Conservation (phyloP, 2,888 invertebrate species). For the Rhingia campestris region DNA sequence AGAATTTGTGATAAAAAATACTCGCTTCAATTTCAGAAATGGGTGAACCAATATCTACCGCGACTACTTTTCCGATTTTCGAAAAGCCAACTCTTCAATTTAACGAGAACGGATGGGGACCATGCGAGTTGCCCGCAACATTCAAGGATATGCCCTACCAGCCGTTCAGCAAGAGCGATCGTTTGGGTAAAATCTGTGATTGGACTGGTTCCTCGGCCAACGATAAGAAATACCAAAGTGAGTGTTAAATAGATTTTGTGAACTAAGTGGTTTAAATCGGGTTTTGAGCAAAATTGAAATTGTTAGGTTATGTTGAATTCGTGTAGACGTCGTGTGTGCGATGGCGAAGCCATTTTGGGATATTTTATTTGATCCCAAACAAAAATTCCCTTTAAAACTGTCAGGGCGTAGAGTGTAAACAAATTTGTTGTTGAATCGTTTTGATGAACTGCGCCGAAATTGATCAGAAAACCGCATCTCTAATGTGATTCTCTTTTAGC, state of each 20-base stretch:
- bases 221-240: slow-evolving; percentile 96
- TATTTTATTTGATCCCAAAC: slow-evolving; percentile 25
- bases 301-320: slow-evolving; percentile 58
- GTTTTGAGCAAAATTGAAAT: neutral
- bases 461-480: neutral
- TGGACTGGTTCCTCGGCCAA: slow-evolving; percentile 97
- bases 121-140: slow-evolving; percentile 95
- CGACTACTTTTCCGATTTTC: slow-evolving; percentile 77
- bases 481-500: slow-evolving; percentile 83
- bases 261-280: slow-evolving; percentile 5
- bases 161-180: slow-evolving; percentile 99
- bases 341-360: slow-evolving; percentile 62
- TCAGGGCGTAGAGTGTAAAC: slow-evolving; percentile 43
- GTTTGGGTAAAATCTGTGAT: slow-evolving; percentile 99
- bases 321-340: slow-evolving; percentile 47
- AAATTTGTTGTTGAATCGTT: slow-evolving; percentile 2
- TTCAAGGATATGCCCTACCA: slow-evolving; percentile 93
- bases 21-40: slow-evolving; percentile 56
- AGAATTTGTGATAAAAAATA: neutral
- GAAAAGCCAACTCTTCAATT: slow-evolving; percentile 81
- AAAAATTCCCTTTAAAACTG: slow-evolving; percentile 27
- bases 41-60: slow-evolving; percentile 79
- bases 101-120: slow-evolving; percentile 93
- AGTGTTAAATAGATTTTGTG: slow-evolving; percentile 80
- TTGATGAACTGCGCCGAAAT: neutral